Percentiles rank a stretch among this genome's conserved stretches.
phyloP scores from a whole-genome alignment of 2,888 invertebrate genomes.

The Pogonocherus hispidulus region DNA sequence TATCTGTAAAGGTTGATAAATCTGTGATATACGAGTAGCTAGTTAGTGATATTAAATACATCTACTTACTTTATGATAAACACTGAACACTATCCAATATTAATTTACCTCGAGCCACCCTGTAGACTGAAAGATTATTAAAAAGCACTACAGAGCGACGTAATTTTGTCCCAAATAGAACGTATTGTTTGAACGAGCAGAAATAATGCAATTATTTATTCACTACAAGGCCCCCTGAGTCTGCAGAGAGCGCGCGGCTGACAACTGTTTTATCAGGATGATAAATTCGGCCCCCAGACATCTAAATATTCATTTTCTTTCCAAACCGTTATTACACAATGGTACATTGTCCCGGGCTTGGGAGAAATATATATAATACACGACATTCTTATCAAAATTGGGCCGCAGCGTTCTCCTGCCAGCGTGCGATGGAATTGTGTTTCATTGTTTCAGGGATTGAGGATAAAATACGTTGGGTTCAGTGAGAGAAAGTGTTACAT shows the following conservation, averaged over 20 bases:
- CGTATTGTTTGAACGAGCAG: background rate
- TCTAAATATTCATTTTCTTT: conserved; percentile 4
- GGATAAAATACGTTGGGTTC: conserved; percentile 11
- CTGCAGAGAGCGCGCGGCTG: background rate
- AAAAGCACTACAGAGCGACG: no score
- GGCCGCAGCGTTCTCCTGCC: background rate
- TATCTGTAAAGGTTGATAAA: no score
- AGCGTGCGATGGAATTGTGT: conserved; percentile 3
- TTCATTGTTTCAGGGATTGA: conserved; percentile 18
- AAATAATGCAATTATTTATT: background rate
- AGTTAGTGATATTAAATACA: no score
- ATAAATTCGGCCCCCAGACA: conserved; percentile 5
- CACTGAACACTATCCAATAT: no score
- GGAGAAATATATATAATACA: background rate
- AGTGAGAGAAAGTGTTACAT: conserved; percentile 1
- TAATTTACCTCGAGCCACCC: no score
- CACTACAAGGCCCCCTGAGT: background rate
- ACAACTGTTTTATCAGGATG: background rate
- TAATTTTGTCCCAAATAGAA: background rate
- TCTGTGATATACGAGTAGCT: no score
- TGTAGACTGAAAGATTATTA: no score
- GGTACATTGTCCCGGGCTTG: background rate
- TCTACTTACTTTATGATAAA: no score
- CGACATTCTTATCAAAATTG: conserved; percentile 18
- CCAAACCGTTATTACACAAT: background rate